A percentile compares a stretch with the other conserved stretches of the same genome.
Conservation (phyloP, 2,888 invertebrate species). For the Lycaena phlaeas region DNA sequence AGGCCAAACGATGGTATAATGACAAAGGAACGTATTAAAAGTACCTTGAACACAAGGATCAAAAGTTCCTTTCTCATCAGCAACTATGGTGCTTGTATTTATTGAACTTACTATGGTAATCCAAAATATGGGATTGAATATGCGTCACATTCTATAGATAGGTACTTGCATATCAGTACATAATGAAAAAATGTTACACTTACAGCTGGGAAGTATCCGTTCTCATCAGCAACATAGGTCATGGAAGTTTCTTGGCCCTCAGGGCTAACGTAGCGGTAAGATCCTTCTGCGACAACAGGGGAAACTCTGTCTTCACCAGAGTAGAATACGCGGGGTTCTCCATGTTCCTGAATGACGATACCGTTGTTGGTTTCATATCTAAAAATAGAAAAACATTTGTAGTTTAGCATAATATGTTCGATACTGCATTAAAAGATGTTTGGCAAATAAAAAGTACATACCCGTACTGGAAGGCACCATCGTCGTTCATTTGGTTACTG, state of each 20-base stretch:
- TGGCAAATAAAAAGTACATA: constrained; percentile 28
- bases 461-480: constrained; percentile 65
- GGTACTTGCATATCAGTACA: no score
- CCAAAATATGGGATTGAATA: no score
- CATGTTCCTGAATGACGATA: constrained; percentile 73
- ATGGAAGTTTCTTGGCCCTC: constrained; percentile 75
- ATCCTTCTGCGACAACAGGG: constrained; percentile 60
- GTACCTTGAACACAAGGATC: no score
- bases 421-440: neutral
- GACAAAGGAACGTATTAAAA: no score
- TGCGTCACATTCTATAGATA: no score
- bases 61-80: no score
- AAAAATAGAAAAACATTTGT: constrained; percentile 14
- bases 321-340: constrained; percentile 52
- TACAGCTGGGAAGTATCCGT: constrained; percentile 78
- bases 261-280: constrained; percentile 70
- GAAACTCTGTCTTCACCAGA: constrained; percentile 52
- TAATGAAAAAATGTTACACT: constrained; percentile 15
- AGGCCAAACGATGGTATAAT: no score
- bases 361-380: constrained; percentile 77
- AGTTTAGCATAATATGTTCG: neutral
- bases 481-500: constrained; percentile 50
- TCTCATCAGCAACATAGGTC: constrained; percentile 77
- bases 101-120: no score
- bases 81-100: no score